phyloP scores from a whole-genome alignment of 2,113 vertebrate species.

The Zapus hudsonius region DNA sequence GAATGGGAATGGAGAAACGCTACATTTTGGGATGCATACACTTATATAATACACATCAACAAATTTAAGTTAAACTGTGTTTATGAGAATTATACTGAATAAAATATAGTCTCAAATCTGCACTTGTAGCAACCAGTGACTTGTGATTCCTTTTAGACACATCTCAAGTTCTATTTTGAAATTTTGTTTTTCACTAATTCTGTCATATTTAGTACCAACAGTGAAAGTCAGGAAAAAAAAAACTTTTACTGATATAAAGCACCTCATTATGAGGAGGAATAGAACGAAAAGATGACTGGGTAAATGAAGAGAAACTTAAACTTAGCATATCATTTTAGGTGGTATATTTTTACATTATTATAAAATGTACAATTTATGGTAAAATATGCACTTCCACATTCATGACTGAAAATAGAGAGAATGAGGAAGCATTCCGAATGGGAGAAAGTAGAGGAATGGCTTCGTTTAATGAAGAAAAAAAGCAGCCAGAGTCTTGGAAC shows the following conservation, averaged over 20 bases:
- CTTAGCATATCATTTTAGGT: slow-evolving; percentile 49
- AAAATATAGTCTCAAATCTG: neutral
- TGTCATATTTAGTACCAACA: slow-evolving; percentile 13
- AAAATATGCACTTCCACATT: slow-evolving; percentile 65
- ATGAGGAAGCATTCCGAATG: neutral
- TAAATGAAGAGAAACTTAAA: slow-evolving; percentile 45
- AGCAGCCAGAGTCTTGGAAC: neutral
- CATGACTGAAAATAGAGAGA: slow-evolving; percentile 61
- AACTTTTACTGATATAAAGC: slow-evolving; percentile 50
- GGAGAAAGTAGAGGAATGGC: neutral
- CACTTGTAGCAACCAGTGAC: neutral
- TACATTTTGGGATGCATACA: neutral
- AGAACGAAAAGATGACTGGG: slow-evolving; percentile 34
- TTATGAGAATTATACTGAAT: neutral
- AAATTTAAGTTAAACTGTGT: neutral
- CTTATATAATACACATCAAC: neutral
- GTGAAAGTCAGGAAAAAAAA: neutral
- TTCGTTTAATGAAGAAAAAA: slow-evolving; percentile 7
- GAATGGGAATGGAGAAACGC: neutral
- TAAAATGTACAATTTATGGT: slow-evolving; percentile 71
- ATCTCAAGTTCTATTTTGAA: slow-evolving; percentile 17
- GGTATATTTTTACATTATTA: slow-evolving; percentile 68
- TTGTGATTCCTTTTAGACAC: neutral
- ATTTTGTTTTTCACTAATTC: slow-evolving; percentile 29
- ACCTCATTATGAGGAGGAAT: slow-evolving; percentile 27